These are phyloP conservation scores for Siphamia tubifer DNA, from an alignment of 2,113 vertebrate genomes.

Conservation along the genomic window DNA sequence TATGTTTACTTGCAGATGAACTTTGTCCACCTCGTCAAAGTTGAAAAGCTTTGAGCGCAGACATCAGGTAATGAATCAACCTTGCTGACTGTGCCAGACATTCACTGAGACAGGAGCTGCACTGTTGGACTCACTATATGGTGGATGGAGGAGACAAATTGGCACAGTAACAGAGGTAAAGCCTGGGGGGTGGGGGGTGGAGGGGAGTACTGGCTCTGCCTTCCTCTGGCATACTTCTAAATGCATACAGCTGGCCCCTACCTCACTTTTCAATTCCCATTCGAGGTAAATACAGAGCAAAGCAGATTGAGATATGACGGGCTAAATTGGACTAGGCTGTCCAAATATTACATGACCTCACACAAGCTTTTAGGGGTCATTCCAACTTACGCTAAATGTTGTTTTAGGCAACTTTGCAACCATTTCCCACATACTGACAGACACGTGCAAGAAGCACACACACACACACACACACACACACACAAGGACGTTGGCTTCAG, in stretches of 20 bases:
- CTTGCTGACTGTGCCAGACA: slow-evolving; percentile 34
- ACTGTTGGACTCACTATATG: slow-evolving; percentile 21
- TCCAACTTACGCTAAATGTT: slow-evolving; percentile 56
- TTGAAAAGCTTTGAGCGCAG: slow-evolving; percentile 7
- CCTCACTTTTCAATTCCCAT: slow-evolving; percentile 67
- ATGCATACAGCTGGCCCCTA: slow-evolving; percentile 65
- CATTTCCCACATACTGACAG: slow-evolving; percentile 11
- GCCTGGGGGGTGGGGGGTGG: neutral
- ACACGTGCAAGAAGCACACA: slow-evolving; percentile 21
- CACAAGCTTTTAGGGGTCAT: slow-evolving; percentile 69
- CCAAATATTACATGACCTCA: slow-evolving; percentile 68
- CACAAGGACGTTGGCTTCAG: slow-evolving; percentile 12
- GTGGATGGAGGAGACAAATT: slow-evolving; percentile 47
- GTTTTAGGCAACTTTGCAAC: slow-evolving; percentile 41
- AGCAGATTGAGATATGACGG: slow-evolving; percentile 71
- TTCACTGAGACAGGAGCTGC: slow-evolving; percentile 24
- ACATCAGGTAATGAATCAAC: slow-evolving; percentile 35
- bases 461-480: slow-evolving; percentile 46
- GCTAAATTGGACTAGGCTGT: slow-evolving; percentile 72
- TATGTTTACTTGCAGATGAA: slow-evolving; percentile 33
- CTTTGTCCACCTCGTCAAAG: slow-evolving; percentile 3
- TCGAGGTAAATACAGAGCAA: slow-evolving; percentile 58
- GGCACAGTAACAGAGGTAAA: slow-evolving; percentile 25
- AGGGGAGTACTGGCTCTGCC: slow-evolving; percentile 9
- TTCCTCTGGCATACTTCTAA: slow-evolving; percentile 63